These are phyloP conservation scores for Sitodiplosis mosellana DNA, from an alignment of 1,140 invertebrate species.

Conservation along the genomic window DNA sequence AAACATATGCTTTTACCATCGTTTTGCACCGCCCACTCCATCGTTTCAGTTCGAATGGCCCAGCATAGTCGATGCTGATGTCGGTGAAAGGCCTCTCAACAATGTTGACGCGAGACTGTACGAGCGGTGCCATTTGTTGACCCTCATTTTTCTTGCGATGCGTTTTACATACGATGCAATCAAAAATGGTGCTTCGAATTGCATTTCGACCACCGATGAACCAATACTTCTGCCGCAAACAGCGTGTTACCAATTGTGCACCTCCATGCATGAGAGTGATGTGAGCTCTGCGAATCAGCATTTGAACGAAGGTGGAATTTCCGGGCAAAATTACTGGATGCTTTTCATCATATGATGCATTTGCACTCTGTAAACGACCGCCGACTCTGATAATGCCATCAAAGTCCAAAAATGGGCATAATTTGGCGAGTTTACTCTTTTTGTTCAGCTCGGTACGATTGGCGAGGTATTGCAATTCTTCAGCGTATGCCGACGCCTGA, in stretches of 20 bases:
- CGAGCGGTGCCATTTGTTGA: neutral
- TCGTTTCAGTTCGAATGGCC: no score
- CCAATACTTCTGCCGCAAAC: slow-evolving; percentile 10
- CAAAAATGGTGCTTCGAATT: slow-evolving; percentile 4
- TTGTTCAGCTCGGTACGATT: neutral
- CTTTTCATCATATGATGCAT: slow-evolving; percentile 1
- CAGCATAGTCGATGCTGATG: no score
- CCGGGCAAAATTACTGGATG: slow-evolving; percentile 7
- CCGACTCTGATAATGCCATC: slow-evolving; percentile 10
- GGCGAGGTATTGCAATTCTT: no score
- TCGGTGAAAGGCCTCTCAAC: no score
- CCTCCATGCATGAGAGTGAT: slow-evolving; percentile 6
- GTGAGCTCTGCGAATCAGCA: slow-evolving; percentile 6
- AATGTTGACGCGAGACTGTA: no score
- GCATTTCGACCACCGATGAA: slow-evolving; percentile 7
- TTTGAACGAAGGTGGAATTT: neutral
- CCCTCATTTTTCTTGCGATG: neutral
- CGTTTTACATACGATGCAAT: neutral
- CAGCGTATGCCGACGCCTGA: no score
- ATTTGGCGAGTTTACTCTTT: slow-evolving; percentile 1
- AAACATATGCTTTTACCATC: no score
- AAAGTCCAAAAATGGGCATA: slow-evolving; percentile 8
- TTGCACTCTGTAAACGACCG: slow-evolving; percentile 6
- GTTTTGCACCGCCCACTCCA: no score
- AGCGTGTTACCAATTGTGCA: slow-evolving; percentile 5